Evolutionary conservation across 2,888 invertebrate species (phyloP).

Genomic region (Agrilus mali): DNA sequence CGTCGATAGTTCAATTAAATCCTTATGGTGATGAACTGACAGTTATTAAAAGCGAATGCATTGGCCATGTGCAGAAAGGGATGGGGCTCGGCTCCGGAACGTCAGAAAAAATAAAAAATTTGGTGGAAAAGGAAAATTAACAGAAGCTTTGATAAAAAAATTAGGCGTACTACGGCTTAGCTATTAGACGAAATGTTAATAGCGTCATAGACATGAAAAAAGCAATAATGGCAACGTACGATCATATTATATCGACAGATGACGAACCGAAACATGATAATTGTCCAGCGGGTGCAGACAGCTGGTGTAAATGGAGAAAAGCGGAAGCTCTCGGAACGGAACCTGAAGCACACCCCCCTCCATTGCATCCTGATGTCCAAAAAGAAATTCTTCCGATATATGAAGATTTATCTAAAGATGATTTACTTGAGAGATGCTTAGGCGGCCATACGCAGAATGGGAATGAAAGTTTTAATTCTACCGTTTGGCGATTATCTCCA

Average conservation of each 20-base stretch:
- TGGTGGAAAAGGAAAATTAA: no score
- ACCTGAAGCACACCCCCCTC: not conserved
- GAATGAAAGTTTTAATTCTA: conserved; percentile 22
- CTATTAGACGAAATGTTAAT: conserved; percentile 7
- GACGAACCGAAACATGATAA: conserved; percentile 8
- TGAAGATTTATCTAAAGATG: conserved; percentile 11
- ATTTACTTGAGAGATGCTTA: conserved; percentile 19
- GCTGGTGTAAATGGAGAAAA: conserved; percentile 12
- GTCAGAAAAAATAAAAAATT: no score
- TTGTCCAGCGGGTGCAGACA: conserved; percentile 12
- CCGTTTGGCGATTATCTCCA: conserved; percentile 12
- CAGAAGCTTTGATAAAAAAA: no score
- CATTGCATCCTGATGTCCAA: conserved; percentile 4
- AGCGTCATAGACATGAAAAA: conserved; percentile 13
- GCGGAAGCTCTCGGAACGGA: conserved; percentile 6
- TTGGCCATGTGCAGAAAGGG: no score
- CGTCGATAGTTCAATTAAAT: no score
- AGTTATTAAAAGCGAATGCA: no score
- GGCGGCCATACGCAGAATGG: conserved; percentile 24
- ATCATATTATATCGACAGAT: conserved; percentile 11
- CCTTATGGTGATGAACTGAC: no score
- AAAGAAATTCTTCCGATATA: conserved; percentile 9
- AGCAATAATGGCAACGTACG: conserved; percentile 11
- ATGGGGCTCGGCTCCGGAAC: no score
- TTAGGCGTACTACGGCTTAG: not conserved